Base-by-base conservation (phyloP, 2,888 invertebrate genomes). In the Lottia scabra region DNA sequence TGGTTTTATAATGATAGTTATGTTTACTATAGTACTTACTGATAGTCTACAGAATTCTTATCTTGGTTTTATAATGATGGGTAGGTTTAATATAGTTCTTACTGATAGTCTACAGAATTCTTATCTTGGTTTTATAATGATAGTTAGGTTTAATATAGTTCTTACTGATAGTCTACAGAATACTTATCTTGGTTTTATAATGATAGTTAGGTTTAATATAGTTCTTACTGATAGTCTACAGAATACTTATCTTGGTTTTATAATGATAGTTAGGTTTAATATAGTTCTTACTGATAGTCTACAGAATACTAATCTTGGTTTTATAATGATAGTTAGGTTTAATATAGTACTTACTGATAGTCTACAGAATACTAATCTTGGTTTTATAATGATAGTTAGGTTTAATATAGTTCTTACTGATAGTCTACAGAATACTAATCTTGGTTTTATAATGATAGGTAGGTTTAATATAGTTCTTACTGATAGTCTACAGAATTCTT, bases 371-470 rank as follows among this genome's bases (percentile, higher is more conserved):
- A 90, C 75, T 71, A 90, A 1, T 87, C 90, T 3, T 90, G 89
- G 89, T 82, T 90, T n/a, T 90, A 89, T 78, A 90, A 90, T 77
- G 84, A 89, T 38, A 85, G 84, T 84, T 87, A 72, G 48, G 46
- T 38, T 63, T 68, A 15, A 16, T 45, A 38, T 38, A 38, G 3
- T 38, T 38, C 10, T 10, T n/a, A n/a, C n/a, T n/a, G n/a, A n/a
- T n/a, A n/a, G n/a, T n/a, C n/a, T n/a, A n/a, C n/a, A n/a, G n/a
- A n/a, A n/a, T n/a, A n/a, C n/a, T n/a, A n/a, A n/a, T n/a, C n/a
- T 23, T 88, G 86, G 86, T 86, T 84, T 0, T 87, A 87, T 79
- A 88, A 87, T 0, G 97, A 97, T 81, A 96, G 96, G 96, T 26
- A 23, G 27, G 68, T 30, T 0, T 62, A 81, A n/a, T n/a, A n/a